Conservation (phyloP, 1,140 invertebrate species). For the Drosophila busckii region DNA sequence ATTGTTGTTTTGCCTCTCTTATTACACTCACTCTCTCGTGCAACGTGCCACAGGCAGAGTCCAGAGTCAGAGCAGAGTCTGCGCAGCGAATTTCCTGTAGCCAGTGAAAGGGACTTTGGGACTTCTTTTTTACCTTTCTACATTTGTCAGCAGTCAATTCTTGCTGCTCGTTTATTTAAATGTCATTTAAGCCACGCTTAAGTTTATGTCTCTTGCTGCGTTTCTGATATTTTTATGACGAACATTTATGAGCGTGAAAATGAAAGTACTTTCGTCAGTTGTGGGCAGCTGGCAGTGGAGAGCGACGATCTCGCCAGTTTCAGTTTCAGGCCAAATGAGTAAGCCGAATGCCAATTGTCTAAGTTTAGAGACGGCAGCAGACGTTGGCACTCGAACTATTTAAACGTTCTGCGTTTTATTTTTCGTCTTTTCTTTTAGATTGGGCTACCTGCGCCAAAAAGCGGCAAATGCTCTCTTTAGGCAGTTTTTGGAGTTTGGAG, state of each 20-base stretch:
- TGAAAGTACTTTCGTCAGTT: constrained; percentile 68
- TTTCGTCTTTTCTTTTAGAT: no score
- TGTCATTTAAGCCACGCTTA: constrained; percentile 74
- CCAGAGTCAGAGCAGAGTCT: no score
- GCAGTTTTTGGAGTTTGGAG: constrained; percentile 8
- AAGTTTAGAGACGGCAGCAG: no score
- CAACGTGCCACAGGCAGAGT: no score
- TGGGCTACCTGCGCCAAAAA: constrained; percentile 20
- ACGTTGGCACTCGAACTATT: no score
- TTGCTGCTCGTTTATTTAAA: constrained; percentile 58
- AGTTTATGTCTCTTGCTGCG: constrained; percentile 51
- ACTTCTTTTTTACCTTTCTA: constrained; percentile 48
- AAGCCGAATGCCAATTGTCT: no score
- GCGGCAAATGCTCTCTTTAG: constrained; percentile 24
- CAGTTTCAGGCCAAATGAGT: no score
- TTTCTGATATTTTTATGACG: constrained; percentile 52
- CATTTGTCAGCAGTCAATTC: constrained; percentile 30
- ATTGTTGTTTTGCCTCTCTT: background rate
- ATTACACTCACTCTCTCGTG: background rate
- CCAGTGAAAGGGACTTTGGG: constrained; percentile 52
- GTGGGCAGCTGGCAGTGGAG: no score
- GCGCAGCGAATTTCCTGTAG: constrained; percentile 60
- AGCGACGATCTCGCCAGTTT: no score
- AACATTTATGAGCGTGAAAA: constrained; percentile 70
- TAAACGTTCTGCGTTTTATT: no score